Conservation (phyloP, 2,797 vertebrate species). For the Tenualosa ilisha region DNA sequence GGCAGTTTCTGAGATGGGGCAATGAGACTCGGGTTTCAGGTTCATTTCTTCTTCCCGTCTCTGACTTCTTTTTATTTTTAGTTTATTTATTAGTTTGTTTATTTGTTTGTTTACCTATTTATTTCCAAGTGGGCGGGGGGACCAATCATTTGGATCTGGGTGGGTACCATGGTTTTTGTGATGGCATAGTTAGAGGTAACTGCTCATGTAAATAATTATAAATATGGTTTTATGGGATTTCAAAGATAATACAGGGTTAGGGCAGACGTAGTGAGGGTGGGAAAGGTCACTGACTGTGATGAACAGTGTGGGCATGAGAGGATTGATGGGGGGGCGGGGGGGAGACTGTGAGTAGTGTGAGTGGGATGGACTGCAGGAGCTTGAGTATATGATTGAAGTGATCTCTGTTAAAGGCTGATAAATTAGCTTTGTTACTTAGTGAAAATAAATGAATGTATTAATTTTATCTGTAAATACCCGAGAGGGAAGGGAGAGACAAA, state of each 20-base stretch:
- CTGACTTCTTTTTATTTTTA: constrained; percentile 26
- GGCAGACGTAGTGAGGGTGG: constrained; percentile 44
- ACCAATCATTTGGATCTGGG: constrained; percentile 53
- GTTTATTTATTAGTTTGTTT: constrained; percentile 49
- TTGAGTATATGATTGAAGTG: constrained; percentile 69
- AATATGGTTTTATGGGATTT: constrained; percentile 69
- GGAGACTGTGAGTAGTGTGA: constrained; percentile 65
- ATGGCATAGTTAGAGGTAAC: constrained; percentile 65
- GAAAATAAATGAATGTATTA: constrained; percentile 81
- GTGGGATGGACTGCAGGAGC: constrained; percentile 60
- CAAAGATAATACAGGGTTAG: constrained; percentile 58
- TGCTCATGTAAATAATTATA: constrained; percentile 81
- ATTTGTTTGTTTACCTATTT: background rate
- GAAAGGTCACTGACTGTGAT: constrained; percentile 49
- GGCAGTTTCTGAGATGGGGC: constrained; percentile 61
- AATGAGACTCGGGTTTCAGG: constrained; percentile 55
- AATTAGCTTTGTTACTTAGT: constrained; percentile 84
- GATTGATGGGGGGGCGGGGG: constrained; percentile 51
- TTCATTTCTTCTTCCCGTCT: constrained; percentile 49
- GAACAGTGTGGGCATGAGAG: constrained; percentile 56
- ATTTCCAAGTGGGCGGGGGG: constrained; percentile 38
- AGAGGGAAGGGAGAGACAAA: constrained; percentile 63
- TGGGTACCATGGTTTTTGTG: constrained; percentile 67
- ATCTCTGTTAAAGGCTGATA: constrained; percentile 66
- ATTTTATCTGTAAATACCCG: constrained; percentile 81